Percentiles rank a stretch among this genome's conserved stretches.
phyloP scores from a whole-genome alignment of 2,113 vertebrate genomes.

The Spea bombifrons region DNA sequence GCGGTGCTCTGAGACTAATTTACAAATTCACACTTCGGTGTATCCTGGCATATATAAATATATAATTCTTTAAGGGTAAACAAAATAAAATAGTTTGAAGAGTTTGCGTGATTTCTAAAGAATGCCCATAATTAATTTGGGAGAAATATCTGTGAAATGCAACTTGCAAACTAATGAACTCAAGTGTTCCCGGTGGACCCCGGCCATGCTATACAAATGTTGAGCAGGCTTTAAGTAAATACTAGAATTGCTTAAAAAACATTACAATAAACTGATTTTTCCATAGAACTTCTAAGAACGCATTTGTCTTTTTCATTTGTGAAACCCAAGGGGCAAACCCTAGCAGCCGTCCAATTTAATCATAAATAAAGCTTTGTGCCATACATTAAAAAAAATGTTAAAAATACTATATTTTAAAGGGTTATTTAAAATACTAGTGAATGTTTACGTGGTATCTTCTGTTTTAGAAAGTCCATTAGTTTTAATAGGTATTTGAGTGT shows the following conservation, averaged over 20 bases:
- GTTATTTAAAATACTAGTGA: no score
- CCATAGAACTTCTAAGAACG: conserved; percentile 52
- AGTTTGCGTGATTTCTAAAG: conserved; percentile 40
- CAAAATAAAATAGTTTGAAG: neutral
- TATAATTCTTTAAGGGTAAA: no score
- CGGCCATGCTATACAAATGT: conserved; percentile 43
- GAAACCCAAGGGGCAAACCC: conserved; percentile 52
- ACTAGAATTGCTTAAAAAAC: conserved; percentile 51
- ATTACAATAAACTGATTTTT: conserved; percentile 53
- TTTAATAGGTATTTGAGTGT: no score
- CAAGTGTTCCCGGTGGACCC: conserved; percentile 37
- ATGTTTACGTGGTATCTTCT: no score
- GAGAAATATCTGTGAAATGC: neutral
- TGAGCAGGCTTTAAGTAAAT: conserved; percentile 53
- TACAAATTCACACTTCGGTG: conserved; percentile 14
- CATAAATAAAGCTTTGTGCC: conserved; percentile 61
- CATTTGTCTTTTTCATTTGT: conserved; percentile 62
- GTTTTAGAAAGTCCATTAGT: no score
- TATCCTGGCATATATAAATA: no score
- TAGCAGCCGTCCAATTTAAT: conserved; percentile 52
- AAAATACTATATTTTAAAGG: no score
- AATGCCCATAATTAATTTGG: conserved; percentile 15
- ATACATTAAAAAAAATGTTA: no score
- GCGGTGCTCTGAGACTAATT: conserved; percentile 7
- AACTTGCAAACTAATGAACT: conserved; percentile 21